Base-by-base conservation (phyloP, 2,888 invertebrate genomes). In the Volucella inanis region DNA sequence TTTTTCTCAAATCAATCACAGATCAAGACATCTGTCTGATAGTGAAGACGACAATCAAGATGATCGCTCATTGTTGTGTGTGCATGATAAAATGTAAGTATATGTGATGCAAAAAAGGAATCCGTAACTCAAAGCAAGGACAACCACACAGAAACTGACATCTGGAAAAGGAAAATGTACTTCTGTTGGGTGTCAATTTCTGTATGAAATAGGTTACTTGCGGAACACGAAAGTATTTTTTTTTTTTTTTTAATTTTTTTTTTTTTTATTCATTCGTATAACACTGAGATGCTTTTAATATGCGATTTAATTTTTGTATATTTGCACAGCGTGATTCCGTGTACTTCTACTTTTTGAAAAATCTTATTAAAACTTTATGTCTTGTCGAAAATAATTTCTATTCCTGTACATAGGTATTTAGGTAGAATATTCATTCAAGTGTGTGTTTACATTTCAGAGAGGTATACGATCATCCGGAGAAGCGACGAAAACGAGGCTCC, bases 401-500 rank as follows among this genome's bases (percentile, higher is more conserved):
- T 49, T 3, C 18, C 18, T 1, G 3, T 22, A 49, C 4, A 2
- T 49, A 22, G 38, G 15, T 54, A 64, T 11, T 67, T 22, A 1
- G 15, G 9, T 31, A 12, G 52, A 38, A 18, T 15, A 11, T 55
- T 41, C 8, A 55, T 55, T 57, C 31, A 31, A 31, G 22, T 52
- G 10, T 79, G 14, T 67, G 15, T 65, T 76, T 68, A 39, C 62
- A 55, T 85, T 87, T 9, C 86, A 89, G 89, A 78, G 92, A 92
- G 87, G 91, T 91, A 0, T 92, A 92, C 87, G 95, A 96, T 89
- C 96, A 96, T 90, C 95, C 96, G 18, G 97, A 97, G 90, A 97
- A 98, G 90, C 93, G 97, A 89, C 94, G 97, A 88, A 98, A 98
- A 93, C 93, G 97, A 65, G 97, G 97, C 71, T 97, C 97, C 88